A percentile compares a stretch with the other conserved stretches of the same genome.
Evolutionary conservation across 2,797 vertebrate species (phyloP).

Genomic region (Pseudochirops corinnae): DNA sequence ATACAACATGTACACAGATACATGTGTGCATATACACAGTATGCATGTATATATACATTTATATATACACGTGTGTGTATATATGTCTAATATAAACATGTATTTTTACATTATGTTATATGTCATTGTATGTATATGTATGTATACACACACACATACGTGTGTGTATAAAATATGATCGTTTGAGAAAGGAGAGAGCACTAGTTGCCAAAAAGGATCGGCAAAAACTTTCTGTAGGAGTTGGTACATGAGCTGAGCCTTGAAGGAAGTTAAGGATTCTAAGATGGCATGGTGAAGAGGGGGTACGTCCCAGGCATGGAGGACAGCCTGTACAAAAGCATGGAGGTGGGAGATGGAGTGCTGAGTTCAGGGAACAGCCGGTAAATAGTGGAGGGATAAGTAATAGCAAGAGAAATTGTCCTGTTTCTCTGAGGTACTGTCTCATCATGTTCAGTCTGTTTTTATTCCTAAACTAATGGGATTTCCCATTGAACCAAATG

Average conservation of each 20-base stretch:
- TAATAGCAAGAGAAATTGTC: slow-evolving; percentile 20
- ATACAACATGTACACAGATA: not conserved
- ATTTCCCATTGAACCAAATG: slow-evolving; percentile 36
- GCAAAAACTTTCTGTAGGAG: not conserved
- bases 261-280: not conserved
- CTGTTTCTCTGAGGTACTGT: slow-evolving; percentile 48
- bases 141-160: not conserved
- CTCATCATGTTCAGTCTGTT: slow-evolving; percentile 33
- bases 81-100: no score
- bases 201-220: not conserved
- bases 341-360: not conserved
- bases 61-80: not conserved
- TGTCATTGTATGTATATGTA: not conserved
- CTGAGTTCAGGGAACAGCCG: not conserved
- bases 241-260: not conserved
- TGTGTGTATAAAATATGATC: not conserved
- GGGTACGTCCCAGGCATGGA: not conserved
- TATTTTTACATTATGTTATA: no score
- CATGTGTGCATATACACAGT: not conserved
- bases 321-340: not conserved
- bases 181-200: not conserved
- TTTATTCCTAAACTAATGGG: slow-evolving; percentile 45
- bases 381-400: slow-evolving; percentile 13
- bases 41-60: not conserved
- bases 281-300: not conserved